Conservation (phyloP, 2,797 vertebrate genomes). For the Momotus momota region DNA sequence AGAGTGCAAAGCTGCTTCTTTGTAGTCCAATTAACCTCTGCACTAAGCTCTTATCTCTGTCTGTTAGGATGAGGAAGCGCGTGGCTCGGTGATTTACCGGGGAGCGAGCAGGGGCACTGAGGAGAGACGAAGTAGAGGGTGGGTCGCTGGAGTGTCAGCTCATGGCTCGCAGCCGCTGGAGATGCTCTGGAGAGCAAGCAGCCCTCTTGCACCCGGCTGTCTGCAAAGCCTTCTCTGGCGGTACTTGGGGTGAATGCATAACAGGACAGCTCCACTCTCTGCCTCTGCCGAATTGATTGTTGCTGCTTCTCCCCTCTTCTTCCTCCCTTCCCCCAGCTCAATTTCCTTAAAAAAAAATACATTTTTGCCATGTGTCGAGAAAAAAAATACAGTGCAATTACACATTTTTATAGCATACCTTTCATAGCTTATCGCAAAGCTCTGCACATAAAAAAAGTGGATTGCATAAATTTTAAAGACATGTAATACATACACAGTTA, state of each 20-base stretch:
- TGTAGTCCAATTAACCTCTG: neutral
- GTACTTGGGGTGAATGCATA: neutral
- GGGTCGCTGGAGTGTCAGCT: neutral
- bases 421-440: slow-evolving; percentile 18
- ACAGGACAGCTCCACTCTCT: neutral
- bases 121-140: neutral
- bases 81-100: neutral
- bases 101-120: neutral
- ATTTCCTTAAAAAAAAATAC: neutral
- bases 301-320: neutral
- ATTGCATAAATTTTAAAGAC: slow-evolving; percentile 61
- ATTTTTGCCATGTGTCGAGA: neutral
- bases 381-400: slow-evolving; percentile 50
- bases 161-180: rapidly evolving
- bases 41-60: neutral
- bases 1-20: rapidly evolving
- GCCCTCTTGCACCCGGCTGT: neutral
- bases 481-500: slow-evolving; percentile 50
- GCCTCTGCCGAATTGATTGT: neutral
- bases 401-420: slow-evolving; percentile 36
- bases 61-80: neutral
- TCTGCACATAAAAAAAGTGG: slow-evolving; percentile 52
- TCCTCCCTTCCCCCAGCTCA: neutral
- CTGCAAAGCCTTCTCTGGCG: neutral
- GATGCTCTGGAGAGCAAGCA: neutral